A percentile compares a stretch with the other conserved stretches of the same genome.
These are phyloP conservation scores for Palaemon carinicauda DNA, from an alignment of 1,140 invertebrate genomes.

Conservation along the genomic window DNA sequence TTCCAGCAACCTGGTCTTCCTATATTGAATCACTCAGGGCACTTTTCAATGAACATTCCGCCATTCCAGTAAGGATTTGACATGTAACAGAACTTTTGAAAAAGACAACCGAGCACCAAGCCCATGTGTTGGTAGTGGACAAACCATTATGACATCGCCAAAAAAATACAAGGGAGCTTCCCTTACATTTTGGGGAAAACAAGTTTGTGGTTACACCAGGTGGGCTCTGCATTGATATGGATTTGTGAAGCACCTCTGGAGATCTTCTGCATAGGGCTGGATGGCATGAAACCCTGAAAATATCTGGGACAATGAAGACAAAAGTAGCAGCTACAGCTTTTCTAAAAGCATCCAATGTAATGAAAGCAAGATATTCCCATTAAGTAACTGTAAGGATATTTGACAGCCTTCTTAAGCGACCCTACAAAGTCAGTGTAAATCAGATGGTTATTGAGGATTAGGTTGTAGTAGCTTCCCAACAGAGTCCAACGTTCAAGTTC, in stretches of 20 bases:
- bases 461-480: neutral
- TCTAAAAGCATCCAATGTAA: slow-evolving; percentile 34
- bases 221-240: slow-evolving; percentile 60
- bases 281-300: slow-evolving; percentile 55
- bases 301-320: slow-evolving; percentile 41
- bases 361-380: slow-evolving; percentile 54
- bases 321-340: slow-evolving; percentile 59
- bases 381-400: slow-evolving; percentile 37
- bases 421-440: slow-evolving; percentile 18
- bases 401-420: slow-evolving; percentile 42
- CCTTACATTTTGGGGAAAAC: slow-evolving; percentile 60
- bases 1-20: too few species aligned
- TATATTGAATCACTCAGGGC: too few species aligned
- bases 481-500: neutral
- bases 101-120: slow-evolving; percentile 46
- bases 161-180: slow-evolving; percentile 61
- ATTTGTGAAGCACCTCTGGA: slow-evolving; percentile 58
- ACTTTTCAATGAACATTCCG: too few species aligned
- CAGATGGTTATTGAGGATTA: neutral
- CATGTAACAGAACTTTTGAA: slow-evolving; percentile 59
- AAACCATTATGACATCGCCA: slow-evolving; percentile 60
- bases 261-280: slow-evolving; percentile 57
- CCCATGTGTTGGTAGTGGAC: slow-evolving; percentile 55
- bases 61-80: too few species aligned
- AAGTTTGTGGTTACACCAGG: slow-evolving; percentile 61